Conservation (phyloP, 2,888 invertebrate species). For the Osmoderma eremita region DNA sequence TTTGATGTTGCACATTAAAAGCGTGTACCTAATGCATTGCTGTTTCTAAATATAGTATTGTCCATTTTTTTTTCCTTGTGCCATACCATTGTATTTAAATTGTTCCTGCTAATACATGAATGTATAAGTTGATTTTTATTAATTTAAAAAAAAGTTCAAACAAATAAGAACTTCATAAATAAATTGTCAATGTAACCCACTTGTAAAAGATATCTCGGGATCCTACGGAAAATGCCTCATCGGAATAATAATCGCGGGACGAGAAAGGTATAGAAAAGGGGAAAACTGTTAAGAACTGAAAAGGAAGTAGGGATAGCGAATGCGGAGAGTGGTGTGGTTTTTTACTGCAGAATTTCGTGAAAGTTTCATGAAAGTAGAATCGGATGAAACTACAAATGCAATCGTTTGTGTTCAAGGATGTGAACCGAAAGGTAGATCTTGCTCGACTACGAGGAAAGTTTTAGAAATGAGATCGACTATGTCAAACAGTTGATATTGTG, state of each 20-base stretch:
- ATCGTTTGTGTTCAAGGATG: slow-evolving; percentile 27
- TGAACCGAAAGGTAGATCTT: slow-evolving; percentile 21
- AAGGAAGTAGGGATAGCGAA: neutral
- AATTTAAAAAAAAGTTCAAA: neutral
- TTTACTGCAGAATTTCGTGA: slow-evolving; percentile 22
- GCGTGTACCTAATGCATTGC: too few species aligned
- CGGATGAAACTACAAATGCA: slow-evolving; percentile 33
- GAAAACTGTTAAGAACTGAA: slow-evolving; percentile 15
- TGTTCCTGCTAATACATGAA: neutral
- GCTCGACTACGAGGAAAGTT: slow-evolving; percentile 26
- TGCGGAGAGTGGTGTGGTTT: neutral
- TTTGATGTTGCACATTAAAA: too few species aligned
- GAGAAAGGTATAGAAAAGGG: neutral
- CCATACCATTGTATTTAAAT: too few species aligned
- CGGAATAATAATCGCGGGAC: slow-evolving; percentile 27
- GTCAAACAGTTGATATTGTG: slow-evolving; percentile 12
- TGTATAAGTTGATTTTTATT: neutral
- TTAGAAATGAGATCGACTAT: slow-evolving; percentile 19
- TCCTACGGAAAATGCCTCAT: slow-evolving; percentile 2
- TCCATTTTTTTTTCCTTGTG: too few species aligned
- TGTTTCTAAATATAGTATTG: too few species aligned
- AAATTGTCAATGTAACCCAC: slow-evolving; percentile 19
- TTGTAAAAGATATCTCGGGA: slow-evolving; percentile 5
- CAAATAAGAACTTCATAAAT: neutral
- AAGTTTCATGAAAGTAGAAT: slow-evolving; percentile 28